These are phyloP conservation scores for Teleogryllus occipitalis DNA, from an alignment of 1,140 invertebrate genomes.

Conservation along the genomic window DNA sequence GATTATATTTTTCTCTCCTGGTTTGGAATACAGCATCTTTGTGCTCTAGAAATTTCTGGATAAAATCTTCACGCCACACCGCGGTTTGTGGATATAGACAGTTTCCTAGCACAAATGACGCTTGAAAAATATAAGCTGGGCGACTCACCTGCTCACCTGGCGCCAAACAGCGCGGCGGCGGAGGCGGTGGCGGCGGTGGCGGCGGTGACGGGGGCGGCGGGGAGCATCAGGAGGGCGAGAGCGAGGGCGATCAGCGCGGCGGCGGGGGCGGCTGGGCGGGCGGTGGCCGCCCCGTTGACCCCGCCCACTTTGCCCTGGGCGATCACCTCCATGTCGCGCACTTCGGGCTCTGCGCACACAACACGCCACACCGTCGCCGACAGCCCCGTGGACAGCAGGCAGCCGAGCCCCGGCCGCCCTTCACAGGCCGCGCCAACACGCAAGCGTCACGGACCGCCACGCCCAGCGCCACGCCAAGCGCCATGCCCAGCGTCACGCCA, in stretches of 20 bases:
- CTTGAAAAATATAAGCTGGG: too few relatives aligned
- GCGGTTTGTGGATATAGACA: too few relatives aligned
- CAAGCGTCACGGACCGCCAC: neutral
- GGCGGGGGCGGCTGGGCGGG: too few relatives aligned
- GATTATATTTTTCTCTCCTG: too few relatives aligned
- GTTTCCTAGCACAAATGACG: too few relatives aligned
- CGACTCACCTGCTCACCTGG: neutral
- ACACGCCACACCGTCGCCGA: slow-evolving; percentile 2
- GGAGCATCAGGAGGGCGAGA: neutral
- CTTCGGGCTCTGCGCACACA: neutral
- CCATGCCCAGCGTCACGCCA: too few relatives aligned
- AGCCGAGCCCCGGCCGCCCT: neutral
- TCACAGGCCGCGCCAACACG: neutral
- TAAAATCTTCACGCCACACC: too few relatives aligned
- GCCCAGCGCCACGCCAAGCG: too few relatives aligned
- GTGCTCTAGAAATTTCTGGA: too few relatives aligned
- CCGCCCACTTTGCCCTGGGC: neutral
- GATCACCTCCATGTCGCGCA: slow-evolving; percentile 2
- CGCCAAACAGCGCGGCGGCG: neutral
- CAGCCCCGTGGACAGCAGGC: neutral
- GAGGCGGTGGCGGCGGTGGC: neutral
- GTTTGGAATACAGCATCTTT: too few relatives aligned
- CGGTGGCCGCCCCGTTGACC: too few relatives aligned
- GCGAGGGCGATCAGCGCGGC: neutral
- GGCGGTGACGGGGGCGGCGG: too few relatives aligned